These are phyloP conservation scores for Plagodis dolabraria DNA, from an alignment of 2,888 invertebrate genomes.

Conservation along the genomic window DNA sequence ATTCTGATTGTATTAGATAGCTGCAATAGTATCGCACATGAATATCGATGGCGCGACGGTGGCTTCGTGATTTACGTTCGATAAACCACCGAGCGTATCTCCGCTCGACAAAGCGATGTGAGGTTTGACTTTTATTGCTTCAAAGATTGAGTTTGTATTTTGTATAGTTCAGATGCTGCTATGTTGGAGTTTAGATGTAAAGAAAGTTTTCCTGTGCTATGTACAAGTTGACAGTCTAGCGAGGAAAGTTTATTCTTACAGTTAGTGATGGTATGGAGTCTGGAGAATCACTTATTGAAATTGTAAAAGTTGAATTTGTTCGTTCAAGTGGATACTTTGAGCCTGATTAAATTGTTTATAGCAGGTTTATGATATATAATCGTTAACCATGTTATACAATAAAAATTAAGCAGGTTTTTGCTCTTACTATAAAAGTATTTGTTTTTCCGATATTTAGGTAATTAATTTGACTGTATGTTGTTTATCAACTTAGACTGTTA, in stretches of 20 bases:
- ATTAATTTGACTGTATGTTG: too few relatives aligned
- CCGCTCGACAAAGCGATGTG: slow-evolving; percentile 15
- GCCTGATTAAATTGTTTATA: too few relatives aligned
- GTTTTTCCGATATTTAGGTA: too few relatives aligned
- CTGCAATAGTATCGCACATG: slow-evolving; percentile 13
- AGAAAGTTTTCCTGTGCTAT: slow-evolving; percentile 14
- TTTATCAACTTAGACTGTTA: too few relatives aligned
- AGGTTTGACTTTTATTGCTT: slow-evolving; percentile 24
- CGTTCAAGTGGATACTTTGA: too few relatives aligned
- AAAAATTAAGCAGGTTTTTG: too few relatives aligned
- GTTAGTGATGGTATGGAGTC: slow-evolving; percentile 2
- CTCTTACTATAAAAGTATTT: too few relatives aligned
- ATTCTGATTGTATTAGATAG: slow-evolving; percentile 8
- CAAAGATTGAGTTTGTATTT: slow-evolving; percentile 16
- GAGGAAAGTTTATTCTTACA: slow-evolving; percentile 6
- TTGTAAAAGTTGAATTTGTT: slow-evolving; percentile 14
- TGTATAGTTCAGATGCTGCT: neutral
- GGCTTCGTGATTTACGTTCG: slow-evolving; percentile 21
- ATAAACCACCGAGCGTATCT: slow-evolving; percentile 15
- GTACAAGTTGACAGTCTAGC: slow-evolving; percentile 17
- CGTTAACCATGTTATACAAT: too few relatives aligned
- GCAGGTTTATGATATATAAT: too few relatives aligned
- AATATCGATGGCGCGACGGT: slow-evolving; percentile 10
- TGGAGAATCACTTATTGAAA: slow-evolving; percentile 14
- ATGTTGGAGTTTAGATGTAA: slow-evolving; percentile 4